Conservation (phyloP, 2,113 vertebrate genomes). For the Vulpes vulpes region DNA sequence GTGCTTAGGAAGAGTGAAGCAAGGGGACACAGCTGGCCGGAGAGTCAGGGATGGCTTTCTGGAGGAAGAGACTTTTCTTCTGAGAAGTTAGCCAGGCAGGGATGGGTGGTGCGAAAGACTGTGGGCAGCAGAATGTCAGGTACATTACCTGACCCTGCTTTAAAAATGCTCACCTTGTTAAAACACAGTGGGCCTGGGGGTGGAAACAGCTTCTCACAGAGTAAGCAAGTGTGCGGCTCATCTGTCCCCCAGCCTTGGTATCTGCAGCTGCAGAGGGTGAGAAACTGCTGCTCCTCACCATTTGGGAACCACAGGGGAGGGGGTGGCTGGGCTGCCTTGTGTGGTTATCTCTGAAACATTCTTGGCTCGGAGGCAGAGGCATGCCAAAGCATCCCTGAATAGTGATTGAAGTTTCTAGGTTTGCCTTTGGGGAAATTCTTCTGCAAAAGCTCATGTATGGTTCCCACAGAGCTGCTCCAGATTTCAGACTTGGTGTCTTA, state of each 20-base stretch:
- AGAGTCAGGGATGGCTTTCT: background rate
- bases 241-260: background rate
- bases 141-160: background rate
- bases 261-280: background rate
- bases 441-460: background rate
- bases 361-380: background rate
- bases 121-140: background rate
- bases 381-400: background rate
- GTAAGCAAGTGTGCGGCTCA: background rate
- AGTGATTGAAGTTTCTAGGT: background rate
- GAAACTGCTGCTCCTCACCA: background rate
- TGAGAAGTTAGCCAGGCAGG: background rate
- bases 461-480: background rate
- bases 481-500: slow-evolving; percentile 21
- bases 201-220: background rate
- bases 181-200: background rate
- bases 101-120: background rate
- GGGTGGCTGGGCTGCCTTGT: background rate
- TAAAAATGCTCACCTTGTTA: background rate
- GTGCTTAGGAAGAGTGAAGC: background rate
- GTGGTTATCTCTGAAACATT: background rate
- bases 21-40: background rate
- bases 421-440: slow-evolving; percentile 73
- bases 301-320: background rate
- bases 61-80: background rate